phyloP scores from a whole-genome alignment of 1,140 invertebrate species.

The Venturia canescens region DNA sequence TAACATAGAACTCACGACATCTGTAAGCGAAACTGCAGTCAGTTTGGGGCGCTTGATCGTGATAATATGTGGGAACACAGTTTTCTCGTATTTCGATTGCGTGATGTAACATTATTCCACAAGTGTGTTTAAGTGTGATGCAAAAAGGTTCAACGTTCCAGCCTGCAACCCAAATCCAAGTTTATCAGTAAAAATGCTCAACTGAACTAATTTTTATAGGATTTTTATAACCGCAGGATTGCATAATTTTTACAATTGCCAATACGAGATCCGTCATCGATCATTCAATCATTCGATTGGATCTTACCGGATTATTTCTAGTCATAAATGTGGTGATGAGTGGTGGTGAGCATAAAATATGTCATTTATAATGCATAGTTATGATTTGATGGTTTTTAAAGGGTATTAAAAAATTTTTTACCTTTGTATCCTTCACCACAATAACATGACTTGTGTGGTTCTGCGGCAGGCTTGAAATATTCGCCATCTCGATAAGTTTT shows the following conservation, averaged over 20 bases:
- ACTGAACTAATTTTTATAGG: background rate
- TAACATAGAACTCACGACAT: conserved; percentile 65
- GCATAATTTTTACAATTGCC: no score
- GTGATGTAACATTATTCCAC: conserved; percentile 52
- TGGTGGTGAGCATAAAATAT: no score
- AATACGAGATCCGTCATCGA: no score
- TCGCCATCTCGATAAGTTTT: conserved; percentile 58
- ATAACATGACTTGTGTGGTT: conserved; percentile 48
- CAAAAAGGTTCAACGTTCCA: conserved; percentile 65
- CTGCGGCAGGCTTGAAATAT: conserved; percentile 47
- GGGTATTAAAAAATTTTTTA: conserved; percentile 28
- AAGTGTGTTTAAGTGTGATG: conserved; percentile 42
- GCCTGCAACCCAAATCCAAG: no score
- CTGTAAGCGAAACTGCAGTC: conserved; percentile 52
- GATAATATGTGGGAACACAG: conserved; percentile 62
- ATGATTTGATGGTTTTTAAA: no score
- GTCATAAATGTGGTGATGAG: no score
- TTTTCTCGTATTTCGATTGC: conserved; percentile 48
- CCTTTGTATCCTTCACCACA: conserved; percentile 60
- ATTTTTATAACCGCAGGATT: no score
- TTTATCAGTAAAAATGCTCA: no score
- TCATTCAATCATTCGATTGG: no score
- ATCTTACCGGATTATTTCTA: no score
- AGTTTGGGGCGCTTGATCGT: conserved; percentile 48
- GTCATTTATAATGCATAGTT: no score